Base-by-base conservation (phyloP, 2,888 invertebrate species). In the Phengaris arion region DNA sequence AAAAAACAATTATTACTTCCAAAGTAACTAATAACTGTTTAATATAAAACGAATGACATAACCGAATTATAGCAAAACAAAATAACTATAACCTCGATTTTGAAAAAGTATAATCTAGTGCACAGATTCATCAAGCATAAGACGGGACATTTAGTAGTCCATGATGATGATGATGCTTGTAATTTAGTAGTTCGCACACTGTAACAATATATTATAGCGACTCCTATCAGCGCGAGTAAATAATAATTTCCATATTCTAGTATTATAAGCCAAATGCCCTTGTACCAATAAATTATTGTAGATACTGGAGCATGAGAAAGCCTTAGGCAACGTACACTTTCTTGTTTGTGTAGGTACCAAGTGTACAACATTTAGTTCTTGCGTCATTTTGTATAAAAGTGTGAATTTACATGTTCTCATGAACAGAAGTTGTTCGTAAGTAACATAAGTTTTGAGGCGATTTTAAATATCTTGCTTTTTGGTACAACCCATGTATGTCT, bases 181-280 rank as follows among this genome's bases (percentile, higher is more conserved):
- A 64, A 64, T 64, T 64, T 64, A 64, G 35, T 45, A 12, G 64
- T 12, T 10, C 45, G 35, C 35, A 15, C 4, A 64, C 12, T 22
- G 6, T 5, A 1, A 64, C 35, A 59, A 59, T 64, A 64, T 35
- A 64, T 45, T 64, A 64, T 9, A 64, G 10, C 64, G 35, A 64
- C 12, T 64, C 35, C 22, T 12, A 35, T 6, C 64, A 12, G 35
- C 35, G 35, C 35, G 35, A 35, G 64, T 35, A 64, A 64, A 64
- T 64, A 64, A 22, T 64, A 45, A 64, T 64, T 45, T 64, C 64
- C 64, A 64, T 64, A 64, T 64, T 13, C 35, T 35, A 64, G 35
- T 52, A 12, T 52, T 9, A 52, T 10, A 8, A 35, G 35, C 35
- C 1, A 4, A 35, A 48, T 45, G 64, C 45, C 64, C 64, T 64